Base-by-base conservation (phyloP, 2,888 invertebrate genomes). In the Troglohyphantes excavatus region DNA sequence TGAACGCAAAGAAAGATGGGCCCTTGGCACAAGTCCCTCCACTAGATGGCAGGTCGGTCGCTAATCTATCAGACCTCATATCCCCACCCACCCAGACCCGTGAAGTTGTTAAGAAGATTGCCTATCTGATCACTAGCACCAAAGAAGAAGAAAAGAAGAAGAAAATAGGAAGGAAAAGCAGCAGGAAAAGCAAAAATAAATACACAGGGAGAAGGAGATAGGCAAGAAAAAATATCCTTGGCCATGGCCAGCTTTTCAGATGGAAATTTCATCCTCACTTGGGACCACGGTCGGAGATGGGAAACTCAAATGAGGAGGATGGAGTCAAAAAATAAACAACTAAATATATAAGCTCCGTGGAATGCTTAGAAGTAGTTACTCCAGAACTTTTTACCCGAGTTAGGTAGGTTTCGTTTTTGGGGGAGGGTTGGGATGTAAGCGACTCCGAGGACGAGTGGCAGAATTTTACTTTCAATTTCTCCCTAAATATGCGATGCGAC, bases 31-130 rank as follows among this genome's bases (percentile, higher is more conserved):
- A 53, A 79, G 87, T 87, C 78, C 87, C 72, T 73, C 63, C 79
- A 29, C 87, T 72, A 87, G 87, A 73, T 87, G 87, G 87, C 87
- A 79, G 79, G 87, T 72, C 72, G 72, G 79, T 87, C 72, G 87
- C 87, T 87, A 87, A 87, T 87, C 87, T 87, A 87, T 87, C 87
- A 87, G 72, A 79, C 78, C 87, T 72, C 78, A 86, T 86, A 86
- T 78, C 76, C 70, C 72, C 39, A 26, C 65, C 43, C n/a, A 6
- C 72, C 65, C 59, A 27, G 17, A 72, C 61, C 88, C 73, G 82
- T 82, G 88, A 88, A 88, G 88, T 88, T 88, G 88, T 88, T 88
- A 88, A 82, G 88, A 78, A 88, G 88, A 88, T 88, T 88, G 88
- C 88, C 88, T 88, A 88, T 88, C 88, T 81, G 75, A 87, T 87